A percentile compares a stretch with the other conserved stretches of the same genome.
Evolutionary conservation across 2,888 invertebrate species (phyloP).

Genomic region (Diarsia mendica): DNA sequence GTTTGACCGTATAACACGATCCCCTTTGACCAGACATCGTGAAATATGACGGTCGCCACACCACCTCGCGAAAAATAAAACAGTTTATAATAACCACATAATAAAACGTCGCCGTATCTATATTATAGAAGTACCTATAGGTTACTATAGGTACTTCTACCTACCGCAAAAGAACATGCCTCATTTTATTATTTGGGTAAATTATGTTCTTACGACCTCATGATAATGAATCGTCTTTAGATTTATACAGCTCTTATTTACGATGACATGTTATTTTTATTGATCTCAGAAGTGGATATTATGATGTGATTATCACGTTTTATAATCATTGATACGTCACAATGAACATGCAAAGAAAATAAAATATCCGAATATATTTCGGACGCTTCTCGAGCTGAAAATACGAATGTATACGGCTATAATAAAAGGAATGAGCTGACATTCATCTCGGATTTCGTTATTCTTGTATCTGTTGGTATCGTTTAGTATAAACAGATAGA

Average conservation of each 20-base stretch:
- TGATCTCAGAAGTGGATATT: conserved; percentile 70
- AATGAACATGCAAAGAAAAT: conserved; percentile 68
- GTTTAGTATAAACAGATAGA: conserved; percentile 83
- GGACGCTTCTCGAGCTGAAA: conserved; percentile 50
- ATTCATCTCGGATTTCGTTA: conserved; percentile 78
- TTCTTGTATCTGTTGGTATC: conserved; percentile 79
- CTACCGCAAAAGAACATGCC: conserved; percentile 74
- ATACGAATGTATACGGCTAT: conserved; percentile 59
- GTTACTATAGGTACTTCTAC: conserved; percentile 46
- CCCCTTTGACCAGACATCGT: conserved; percentile 79
- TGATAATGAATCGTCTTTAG: conserved; percentile 74
- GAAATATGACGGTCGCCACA: conserved; percentile 83
- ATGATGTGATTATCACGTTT: conserved; percentile 79
- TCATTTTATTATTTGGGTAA: conserved; percentile 80
- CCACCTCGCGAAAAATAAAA: conserved; percentile 78
- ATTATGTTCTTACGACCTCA: conserved; percentile 80
- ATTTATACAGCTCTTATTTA: conserved; percentile 80
- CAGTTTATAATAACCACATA: conserved; percentile 72
- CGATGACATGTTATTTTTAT: conserved; percentile 79
- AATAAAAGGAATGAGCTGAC: conserved; percentile 76
- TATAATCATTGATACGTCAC: conserved; percentile 72
- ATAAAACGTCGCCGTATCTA: conserved; percentile 55
- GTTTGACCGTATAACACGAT: conserved; percentile 70
- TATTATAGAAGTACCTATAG: too few relatives aligned
- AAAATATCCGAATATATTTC: conserved; percentile 58